Conservation (phyloP, 2,113 vertebrate genomes). For the Phodopus roborovskii region DNA sequence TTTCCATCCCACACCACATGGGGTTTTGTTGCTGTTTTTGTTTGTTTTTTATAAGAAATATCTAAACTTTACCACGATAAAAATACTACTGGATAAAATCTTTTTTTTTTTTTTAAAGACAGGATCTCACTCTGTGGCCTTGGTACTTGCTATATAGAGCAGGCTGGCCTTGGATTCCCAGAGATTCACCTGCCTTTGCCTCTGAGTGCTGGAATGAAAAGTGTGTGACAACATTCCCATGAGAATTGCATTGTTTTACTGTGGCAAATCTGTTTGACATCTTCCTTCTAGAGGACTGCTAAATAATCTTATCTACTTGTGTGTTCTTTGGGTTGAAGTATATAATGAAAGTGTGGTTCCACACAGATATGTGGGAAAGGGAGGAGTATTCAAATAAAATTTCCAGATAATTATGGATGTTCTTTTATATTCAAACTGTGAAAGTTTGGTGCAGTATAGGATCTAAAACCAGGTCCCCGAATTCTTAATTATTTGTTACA, state of each 20-base stretch:
- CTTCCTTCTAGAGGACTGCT: slow-evolving; percentile 28
- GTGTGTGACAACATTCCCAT: neutral
- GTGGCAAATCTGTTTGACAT: neutral
- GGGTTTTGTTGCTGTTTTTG: neutral
- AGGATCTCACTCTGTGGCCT: neutral
- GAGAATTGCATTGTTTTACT: slow-evolving; percentile 18
- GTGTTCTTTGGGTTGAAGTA: slow-evolving; percentile 42
- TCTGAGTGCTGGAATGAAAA: neutral
- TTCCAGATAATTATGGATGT: slow-evolving; percentile 53
- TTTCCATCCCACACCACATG: neutral
- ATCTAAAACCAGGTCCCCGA: neutral
- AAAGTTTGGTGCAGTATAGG: slow-evolving; percentile 4
- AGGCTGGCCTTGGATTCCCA: neutral
- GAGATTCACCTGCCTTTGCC: neutral
- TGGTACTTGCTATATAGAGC: neutral
- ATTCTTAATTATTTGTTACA: slow-evolving; percentile 24
- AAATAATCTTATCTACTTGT: neutral
- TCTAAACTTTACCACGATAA: slow-evolving; percentile 5
- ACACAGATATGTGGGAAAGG: neutral
- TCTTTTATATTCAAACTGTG: slow-evolving; percentile 37
- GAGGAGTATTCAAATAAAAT: slow-evolving; percentile 34
- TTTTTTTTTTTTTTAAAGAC: neutral
- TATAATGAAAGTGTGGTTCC: slow-evolving; percentile 30
- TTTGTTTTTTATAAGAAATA: slow-evolving; percentile 34
- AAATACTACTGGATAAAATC: neutral